phyloP scores from a whole-genome alignment of 30 jellyfish, hydroid and myxozoan species.

The Nemopilema nomurai region DNA sequence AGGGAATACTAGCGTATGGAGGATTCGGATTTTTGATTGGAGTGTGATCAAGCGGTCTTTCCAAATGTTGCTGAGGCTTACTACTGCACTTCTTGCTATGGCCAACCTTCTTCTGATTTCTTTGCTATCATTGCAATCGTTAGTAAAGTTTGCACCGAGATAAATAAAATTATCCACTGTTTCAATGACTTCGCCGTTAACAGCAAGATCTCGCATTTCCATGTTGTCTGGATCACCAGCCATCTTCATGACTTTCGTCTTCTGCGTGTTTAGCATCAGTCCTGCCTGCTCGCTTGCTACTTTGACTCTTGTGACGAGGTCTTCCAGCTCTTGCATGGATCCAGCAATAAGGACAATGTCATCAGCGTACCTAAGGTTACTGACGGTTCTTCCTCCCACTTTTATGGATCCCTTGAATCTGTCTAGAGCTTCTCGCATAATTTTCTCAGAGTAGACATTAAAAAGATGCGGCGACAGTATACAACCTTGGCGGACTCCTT shows the following conservation, averaged over 20 bases:
- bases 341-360: conserved; percentile 21
- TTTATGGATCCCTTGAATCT: not conserved
- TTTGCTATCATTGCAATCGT: conserved; percentile 33
- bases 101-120: conserved; percentile 30
- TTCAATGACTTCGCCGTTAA: not conserved
- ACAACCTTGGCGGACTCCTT: conserved; percentile 70
- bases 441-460: conserved; percentile 28
- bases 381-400: not conserved
- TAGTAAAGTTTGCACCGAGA: conserved; percentile 31
- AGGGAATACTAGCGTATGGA: conserved; percentile 14
- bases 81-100: conserved; percentile 9
- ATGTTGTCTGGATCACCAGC: not conserved
- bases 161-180: not conserved
- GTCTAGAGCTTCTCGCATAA: conserved; percentile 16
- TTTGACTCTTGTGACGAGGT: not conserved
- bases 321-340: conserved; percentile 7
- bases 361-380: conserved; percentile 23
- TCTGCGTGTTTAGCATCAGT: conserved; percentile 3
- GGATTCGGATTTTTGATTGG: not conserved
- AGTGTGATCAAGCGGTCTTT: conserved; percentile 1
- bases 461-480: conserved; percentile 58
- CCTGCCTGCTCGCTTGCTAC: not conserved
- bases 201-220: not conserved
- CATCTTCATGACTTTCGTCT: conserved; percentile 24
- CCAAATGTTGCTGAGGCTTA: no score